phyloP scores from a whole-genome alignment of 2,113 vertebrate species.

The Cynopterus brachyotis region DNA sequence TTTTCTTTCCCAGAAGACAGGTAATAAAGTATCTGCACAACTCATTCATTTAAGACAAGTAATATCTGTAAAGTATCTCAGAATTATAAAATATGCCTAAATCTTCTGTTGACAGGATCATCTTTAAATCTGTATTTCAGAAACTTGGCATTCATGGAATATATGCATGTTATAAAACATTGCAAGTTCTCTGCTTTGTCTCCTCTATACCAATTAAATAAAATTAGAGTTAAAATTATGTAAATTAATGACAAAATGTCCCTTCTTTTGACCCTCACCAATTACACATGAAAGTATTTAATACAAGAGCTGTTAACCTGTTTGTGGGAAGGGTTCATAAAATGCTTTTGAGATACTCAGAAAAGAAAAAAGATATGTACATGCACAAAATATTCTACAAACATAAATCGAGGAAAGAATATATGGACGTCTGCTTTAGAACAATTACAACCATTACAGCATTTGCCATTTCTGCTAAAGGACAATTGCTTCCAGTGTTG shows the following conservation, averaged over 20 bases:
- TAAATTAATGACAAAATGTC: background rate
- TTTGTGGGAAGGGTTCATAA: background rate
- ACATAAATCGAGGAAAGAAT: background rate
- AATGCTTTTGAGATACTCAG: background rate
- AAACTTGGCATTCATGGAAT: background rate
- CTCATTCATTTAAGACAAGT: background rate
- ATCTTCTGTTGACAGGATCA: background rate
- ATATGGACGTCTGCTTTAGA: background rate
- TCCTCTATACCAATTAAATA: background rate
- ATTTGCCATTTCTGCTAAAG: slow-evolving; percentile 1
- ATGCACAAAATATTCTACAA: background rate
- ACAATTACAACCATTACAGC: background rate
- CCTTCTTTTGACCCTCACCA: background rate
- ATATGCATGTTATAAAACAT: background rate
- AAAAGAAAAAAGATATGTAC: background rate
- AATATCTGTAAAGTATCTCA: background rate
- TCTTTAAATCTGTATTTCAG: background rate
- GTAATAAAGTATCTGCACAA: background rate
- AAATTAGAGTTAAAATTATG: background rate
- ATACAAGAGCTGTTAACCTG: background rate
- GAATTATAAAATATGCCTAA: slow-evolving; percentile 7
- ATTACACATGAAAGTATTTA: background rate
- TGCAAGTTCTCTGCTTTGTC: background rate
- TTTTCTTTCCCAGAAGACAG: background rate
- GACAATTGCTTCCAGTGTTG: background rate